Base-by-base conservation (phyloP, 2,888 invertebrate species). In the Aporophyla nigra region DNA sequence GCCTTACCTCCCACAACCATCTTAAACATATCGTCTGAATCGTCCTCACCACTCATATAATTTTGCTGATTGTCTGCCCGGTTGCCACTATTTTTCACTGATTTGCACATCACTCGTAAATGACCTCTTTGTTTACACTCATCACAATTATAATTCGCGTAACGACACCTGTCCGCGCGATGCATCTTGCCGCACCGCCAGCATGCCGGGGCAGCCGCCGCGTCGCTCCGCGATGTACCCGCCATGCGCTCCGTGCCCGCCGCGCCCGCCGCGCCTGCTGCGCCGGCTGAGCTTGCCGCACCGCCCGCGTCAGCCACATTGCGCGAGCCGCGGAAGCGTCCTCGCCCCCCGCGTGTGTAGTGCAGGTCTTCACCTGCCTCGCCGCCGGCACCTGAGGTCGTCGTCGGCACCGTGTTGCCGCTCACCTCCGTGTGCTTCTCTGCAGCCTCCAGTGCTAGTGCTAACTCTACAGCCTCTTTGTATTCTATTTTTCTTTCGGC, bases 401-500 rank as follows among this genome's bases (percentile, higher is more conserved):
- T 46, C 63, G 63, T 24, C 46, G n/a, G 63, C 63, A 46, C 24
- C 43, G 24, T 46, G 5, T 24, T 46, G 24, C 63, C 62, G 46
- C 46, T 63, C 43, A 63, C 19, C 24, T 63, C 24, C 63, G 19
- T 46, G 63, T 63, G 63, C 46, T 46, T 63, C 24, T 63, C 63
- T 24, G 63, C 24, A 46, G 49, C 65, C 65, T 65, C 65, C 27
- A 58, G 46, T 33, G 33, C 33, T 33, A 33, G 33, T 33, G 33
- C 46, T 51, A 51, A 51, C 51, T 51, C 19, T 16, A 27, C 24
- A 9, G 58, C 58, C 58, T 19, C 24, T 24, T 27, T 58, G 5
- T 19, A 27, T 27, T 9, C 24, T 19, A 27, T 58, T 58, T 58
- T 58, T 9, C 16, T 58, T 24, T 24, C 24, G 51, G 56, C 24